These are phyloP conservation scores for Rutpela maculata DNA, from an alignment of 2,888 invertebrate genomes.

Conservation along the genomic window DNA sequence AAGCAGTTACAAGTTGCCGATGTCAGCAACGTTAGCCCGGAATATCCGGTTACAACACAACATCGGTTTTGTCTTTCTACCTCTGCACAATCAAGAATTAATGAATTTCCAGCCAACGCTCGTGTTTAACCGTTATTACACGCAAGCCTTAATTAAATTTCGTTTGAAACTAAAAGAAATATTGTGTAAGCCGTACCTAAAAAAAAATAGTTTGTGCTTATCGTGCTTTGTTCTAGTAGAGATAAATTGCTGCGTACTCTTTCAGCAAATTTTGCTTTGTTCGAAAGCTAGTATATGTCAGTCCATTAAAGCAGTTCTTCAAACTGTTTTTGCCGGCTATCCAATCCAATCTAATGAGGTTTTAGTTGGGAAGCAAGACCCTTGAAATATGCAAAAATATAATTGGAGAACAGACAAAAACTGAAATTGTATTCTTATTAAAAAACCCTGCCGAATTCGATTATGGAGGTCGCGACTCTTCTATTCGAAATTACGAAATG, in stretches of 20 bases:
- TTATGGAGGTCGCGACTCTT: no score
- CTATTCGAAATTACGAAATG: no score
- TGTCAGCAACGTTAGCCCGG: neutral
- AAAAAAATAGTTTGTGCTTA: neutral
- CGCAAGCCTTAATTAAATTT: conserved; percentile 7
- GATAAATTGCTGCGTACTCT: neutral
- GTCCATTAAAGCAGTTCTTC: neutral
- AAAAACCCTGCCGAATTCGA: no score
- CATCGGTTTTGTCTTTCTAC: conserved; percentile 7
- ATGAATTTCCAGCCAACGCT: neutral
- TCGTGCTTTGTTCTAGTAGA: neutral
- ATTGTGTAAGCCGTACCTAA: conserved; percentile 3
- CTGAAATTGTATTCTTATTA: no score
- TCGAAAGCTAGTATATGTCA: neutral
- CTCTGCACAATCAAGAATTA: conserved; percentile 4
- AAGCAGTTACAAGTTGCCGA: neutral
- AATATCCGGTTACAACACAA: neutral
- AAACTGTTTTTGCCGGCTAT: neutral
- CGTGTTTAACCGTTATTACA: neutral
- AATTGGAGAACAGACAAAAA: no score
- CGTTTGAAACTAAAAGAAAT: neutral
- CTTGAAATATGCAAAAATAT: no score
- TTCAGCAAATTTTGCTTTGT: neutral
- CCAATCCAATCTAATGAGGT: conserved; percentile 4
- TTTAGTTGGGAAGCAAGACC: no score